Conservation (phyloP, 2,113 vertebrate species). For the Oostethus manadensis region DNA sequence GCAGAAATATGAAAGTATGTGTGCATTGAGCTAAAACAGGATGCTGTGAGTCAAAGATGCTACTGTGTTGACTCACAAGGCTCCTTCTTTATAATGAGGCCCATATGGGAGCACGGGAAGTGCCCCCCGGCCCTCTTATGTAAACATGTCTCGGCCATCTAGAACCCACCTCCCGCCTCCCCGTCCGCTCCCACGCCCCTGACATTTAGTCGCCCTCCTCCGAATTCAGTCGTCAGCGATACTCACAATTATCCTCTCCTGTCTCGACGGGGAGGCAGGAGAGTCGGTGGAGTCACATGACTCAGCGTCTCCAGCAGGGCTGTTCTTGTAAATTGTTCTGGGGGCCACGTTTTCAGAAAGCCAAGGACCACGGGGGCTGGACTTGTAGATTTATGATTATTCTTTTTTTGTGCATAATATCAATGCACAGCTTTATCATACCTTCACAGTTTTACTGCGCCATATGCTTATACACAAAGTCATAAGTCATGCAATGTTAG, state of each 20-base stretch:
- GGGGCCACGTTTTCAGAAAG: too few relatives aligned
- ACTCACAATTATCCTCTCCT: conserved; percentile 48
- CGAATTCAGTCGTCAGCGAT: conserved; percentile 46
- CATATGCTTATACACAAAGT: too few relatives aligned
- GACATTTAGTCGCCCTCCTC: conserved; percentile 60
- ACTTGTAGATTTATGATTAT: too few relatives aligned
- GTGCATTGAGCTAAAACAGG: conserved; percentile 11
- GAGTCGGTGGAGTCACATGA: conserved; percentile 48
- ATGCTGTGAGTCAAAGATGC: conserved; percentile 58
- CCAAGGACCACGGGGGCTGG: too few relatives aligned
- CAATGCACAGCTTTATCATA: too few relatives aligned
- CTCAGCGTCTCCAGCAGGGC: conserved; percentile 37
- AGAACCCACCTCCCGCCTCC: too few relatives aligned
- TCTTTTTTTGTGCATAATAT: too few relatives aligned
- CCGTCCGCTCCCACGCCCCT: conserved; percentile 44
- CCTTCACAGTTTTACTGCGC: too few relatives aligned
- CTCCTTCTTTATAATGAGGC: conserved; percentile 66
- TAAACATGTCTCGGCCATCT: conserved; percentile 56
- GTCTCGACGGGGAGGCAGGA: conserved; percentile 31
- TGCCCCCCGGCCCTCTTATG: conserved; percentile 54
- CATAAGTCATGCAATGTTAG: too few relatives aligned
- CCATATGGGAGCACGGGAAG: conserved; percentile 57
- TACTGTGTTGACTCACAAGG: conserved; percentile 63
- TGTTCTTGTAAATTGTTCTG: conserved; percentile 4
- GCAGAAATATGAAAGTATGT: not conserved